Percentiles rank a stretch among this genome's conserved stretches.
Conservation (phyloP, 2,888 invertebrate species). For the Opisthograptis luteolata region DNA sequence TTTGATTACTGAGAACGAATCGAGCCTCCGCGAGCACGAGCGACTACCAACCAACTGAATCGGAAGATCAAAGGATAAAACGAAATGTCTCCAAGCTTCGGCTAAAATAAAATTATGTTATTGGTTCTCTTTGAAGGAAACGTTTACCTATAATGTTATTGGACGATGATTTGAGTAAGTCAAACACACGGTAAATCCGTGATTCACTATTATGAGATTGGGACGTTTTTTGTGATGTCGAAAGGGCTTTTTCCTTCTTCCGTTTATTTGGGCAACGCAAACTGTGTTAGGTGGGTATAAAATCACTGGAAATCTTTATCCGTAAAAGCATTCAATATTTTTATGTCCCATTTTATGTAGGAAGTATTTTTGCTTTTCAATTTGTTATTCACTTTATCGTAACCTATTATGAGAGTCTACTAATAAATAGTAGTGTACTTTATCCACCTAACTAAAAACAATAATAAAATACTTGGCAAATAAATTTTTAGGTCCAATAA, state of each 20-base stretch:
- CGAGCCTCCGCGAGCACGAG: slow-evolving; percentile 48
- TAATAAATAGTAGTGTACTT: too few relatives aligned
- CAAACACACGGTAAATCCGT: slow-evolving; percentile 35
- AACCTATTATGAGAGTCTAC: too few relatives aligned
- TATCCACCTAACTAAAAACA: too few relatives aligned
- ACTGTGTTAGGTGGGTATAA: slow-evolving; percentile 27
- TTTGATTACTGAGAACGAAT: slow-evolving; percentile 62
- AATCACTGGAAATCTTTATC: slow-evolving; percentile 22
- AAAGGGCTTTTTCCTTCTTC: slow-evolving; percentile 24
- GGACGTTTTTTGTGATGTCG: slow-evolving; percentile 28
- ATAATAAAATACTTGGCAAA: too few relatives aligned
- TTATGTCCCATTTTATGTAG: slow-evolving; percentile 1
- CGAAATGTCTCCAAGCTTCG: slow-evolving; percentile 57
- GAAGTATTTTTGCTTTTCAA: not conserved
- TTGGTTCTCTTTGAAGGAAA: slow-evolving; percentile 44
- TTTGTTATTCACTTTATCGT: too few relatives aligned
- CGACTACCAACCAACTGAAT: slow-evolving; percentile 52
- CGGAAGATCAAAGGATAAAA: slow-evolving; percentile 66
- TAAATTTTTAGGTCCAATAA: too few relatives aligned
- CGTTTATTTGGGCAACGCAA: slow-evolving; percentile 28
- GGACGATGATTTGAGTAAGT: slow-evolving; percentile 40
- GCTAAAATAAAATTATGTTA: slow-evolving; percentile 59
- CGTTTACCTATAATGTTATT: slow-evolving; percentile 42
- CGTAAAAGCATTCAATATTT: slow-evolving; percentile 30
- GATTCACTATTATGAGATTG: slow-evolving; percentile 35